Percentiles rank a stretch among this genome's conserved stretches.
phyloP scores from a whole-genome alignment of 2,797 vertebrate genomes.

The Leptatherina wallacei region DNA sequence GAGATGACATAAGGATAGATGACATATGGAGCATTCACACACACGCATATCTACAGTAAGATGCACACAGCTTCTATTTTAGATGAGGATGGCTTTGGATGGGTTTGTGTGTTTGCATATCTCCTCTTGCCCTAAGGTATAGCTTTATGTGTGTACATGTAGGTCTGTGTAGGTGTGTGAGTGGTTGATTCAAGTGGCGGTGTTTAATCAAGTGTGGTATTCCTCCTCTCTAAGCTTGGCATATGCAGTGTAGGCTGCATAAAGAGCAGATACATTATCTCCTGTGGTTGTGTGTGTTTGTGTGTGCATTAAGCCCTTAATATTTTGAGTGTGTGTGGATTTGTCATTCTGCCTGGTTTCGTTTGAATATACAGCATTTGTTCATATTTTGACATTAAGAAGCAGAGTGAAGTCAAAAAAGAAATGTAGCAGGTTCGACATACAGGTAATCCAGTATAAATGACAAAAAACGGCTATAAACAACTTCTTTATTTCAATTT shows the following conservation, averaged over 20 bases:
- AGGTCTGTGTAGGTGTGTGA: conserved; percentile 65
- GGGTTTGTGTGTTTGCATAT: conserved; percentile 29
- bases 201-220: conserved; percentile 71
- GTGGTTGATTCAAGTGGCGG: conserved; percentile 61
- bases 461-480: conserved; percentile 15
- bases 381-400: conserved; percentile 40
- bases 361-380: conserved; percentile 16
- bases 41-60: conserved; percentile 23
- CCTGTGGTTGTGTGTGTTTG: conserved; percentile 25
- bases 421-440: conserved; percentile 34
- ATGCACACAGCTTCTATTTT: conserved; percentile 11
- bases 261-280: conserved; percentile 55
- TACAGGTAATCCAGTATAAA: conserved; percentile 29
- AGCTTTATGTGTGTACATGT: conserved; percentile 43
- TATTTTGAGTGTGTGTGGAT: conserved; percentile 2
- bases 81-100: conserved; percentile 36
- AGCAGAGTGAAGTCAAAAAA: conserved; percentile 13
- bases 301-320: conserved; percentile 9
- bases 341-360: conserved; percentile 14
- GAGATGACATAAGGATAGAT: conserved; percentile 77
- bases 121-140: conserved; percentile 49
- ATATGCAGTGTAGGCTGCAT: conserved; percentile 52
- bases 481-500: no score
- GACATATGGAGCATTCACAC: conserved; percentile 42
- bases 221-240: conserved; percentile 60